Evolutionary conservation across 2,113 vertebrate species (phyloP).

Genomic region (Ailuropoda melanoleuca): DNA sequence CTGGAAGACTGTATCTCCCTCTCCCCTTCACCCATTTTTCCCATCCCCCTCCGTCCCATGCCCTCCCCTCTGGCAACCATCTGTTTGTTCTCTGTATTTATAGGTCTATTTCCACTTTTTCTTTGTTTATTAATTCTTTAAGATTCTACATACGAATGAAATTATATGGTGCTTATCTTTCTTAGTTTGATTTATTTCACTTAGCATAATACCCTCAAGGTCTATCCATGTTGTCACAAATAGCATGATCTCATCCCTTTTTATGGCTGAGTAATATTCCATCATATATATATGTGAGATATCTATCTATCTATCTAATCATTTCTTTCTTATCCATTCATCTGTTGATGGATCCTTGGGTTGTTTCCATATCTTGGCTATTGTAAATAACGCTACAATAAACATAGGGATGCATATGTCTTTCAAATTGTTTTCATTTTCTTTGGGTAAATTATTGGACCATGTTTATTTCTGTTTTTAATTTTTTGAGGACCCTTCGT

Average conservation of each 20-base stretch:
- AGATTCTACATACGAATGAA: neutral
- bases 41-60: neutral
- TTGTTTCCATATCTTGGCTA: neutral
- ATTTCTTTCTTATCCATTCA: neutral
- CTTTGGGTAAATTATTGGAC: neutral
- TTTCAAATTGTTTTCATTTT: neutral
- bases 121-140: neutral
- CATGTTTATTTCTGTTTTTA: neutral
- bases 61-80: neutral
- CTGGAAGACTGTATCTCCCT: neutral
- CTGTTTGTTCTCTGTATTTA: neutral
- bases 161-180: neutral
- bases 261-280: neutral
- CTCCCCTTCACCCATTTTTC: neutral
- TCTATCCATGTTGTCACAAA: neutral
- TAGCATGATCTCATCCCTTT: neutral
- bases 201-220: neutral
- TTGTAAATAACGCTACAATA: neutral
- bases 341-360: neutral
- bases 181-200: neutral
- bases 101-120: neutral
- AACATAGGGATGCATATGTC: neutral
- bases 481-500: neutral
- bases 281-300: neutral
- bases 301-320: no score